phyloP scores from a whole-genome alignment of 2,888 invertebrate genomes.

The Halictus quadricinctus region DNA sequence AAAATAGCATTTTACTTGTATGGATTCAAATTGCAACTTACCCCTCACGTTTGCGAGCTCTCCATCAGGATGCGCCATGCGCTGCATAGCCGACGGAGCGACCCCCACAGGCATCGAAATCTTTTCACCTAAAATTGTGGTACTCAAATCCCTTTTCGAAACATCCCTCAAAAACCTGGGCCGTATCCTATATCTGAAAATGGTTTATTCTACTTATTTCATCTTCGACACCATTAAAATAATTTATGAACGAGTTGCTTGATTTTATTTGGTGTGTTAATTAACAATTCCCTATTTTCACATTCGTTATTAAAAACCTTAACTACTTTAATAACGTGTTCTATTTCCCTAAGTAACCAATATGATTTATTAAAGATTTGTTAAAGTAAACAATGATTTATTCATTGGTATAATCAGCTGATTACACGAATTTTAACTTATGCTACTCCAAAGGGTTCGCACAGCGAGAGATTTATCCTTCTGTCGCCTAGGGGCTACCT shows the following conservation, averaged over 20 bases:
- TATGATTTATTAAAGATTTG: background rate
- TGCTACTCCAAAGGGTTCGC: background rate
- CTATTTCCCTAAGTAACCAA: background rate
- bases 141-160: slow-evolving; percentile 85
- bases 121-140: slow-evolving; percentile 86
- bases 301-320: no score
- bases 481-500: no score
- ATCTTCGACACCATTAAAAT: background rate
- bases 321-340: background rate
- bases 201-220: background rate
- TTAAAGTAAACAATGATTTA: no score
- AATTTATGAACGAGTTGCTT: background rate
- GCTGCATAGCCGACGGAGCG: slow-evolving; percentile 95
- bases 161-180: slow-evolving; percentile 91
- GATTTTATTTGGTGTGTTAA: background rate
- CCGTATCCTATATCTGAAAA: slow-evolving; percentile 88
- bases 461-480: no score
- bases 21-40: slow-evolving; percentile 75
- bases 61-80: slow-evolving; percentile 94
- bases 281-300: background rate
- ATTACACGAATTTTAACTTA: background rate
- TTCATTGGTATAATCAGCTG: background rate
- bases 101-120: slow-evolving; percentile 91
- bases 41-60: slow-evolving; percentile 93
- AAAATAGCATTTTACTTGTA: background rate